Conservation (phyloP, 1,140 invertebrate genomes). For the Ganaspis sp. region DNA sequence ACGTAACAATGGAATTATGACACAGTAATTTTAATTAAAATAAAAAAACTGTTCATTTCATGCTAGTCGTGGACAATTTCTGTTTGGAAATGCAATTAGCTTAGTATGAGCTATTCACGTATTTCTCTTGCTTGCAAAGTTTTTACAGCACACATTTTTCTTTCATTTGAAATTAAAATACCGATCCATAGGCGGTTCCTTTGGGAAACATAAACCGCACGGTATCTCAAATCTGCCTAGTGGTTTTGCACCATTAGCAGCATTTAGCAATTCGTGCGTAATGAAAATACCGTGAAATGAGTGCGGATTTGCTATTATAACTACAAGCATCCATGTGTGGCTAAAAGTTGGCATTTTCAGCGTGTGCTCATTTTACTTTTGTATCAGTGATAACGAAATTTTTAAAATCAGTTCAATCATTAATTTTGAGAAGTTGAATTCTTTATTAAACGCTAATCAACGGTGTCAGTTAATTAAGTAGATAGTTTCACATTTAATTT, state of each 20-base stretch:
- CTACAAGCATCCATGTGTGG: background rate
- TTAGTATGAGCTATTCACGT: background rate
- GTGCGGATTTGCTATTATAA: background rate
- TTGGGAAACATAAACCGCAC: constrained; percentile 19
- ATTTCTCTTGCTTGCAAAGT: background rate
- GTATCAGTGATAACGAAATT: background rate
- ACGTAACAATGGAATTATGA: too few relatives aligned
- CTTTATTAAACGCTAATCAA: too few relatives aligned
- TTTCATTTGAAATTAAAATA: constrained; percentile 24
- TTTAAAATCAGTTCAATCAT: background rate
- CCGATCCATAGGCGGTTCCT: constrained; percentile 7
- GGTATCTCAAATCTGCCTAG: constrained; percentile 20
- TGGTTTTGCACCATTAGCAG: constrained; percentile 21
- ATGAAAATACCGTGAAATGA: constrained; percentile 11
- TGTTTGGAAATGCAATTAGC: background rate
- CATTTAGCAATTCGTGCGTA: constrained; percentile 25
- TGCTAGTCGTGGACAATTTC: too few relatives aligned
- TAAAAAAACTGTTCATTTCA: too few relatives aligned
- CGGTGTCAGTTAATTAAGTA: too few relatives aligned
- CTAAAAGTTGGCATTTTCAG: background rate
- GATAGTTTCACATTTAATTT: too few relatives aligned
- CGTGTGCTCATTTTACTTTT: background rate
- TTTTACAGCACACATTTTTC: background rate
- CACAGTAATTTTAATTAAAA: too few relatives aligned
- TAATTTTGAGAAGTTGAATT: too few relatives aligned